Conservation (phyloP, 2,113 vertebrate genomes). For the Sander lucioperca region DNA sequence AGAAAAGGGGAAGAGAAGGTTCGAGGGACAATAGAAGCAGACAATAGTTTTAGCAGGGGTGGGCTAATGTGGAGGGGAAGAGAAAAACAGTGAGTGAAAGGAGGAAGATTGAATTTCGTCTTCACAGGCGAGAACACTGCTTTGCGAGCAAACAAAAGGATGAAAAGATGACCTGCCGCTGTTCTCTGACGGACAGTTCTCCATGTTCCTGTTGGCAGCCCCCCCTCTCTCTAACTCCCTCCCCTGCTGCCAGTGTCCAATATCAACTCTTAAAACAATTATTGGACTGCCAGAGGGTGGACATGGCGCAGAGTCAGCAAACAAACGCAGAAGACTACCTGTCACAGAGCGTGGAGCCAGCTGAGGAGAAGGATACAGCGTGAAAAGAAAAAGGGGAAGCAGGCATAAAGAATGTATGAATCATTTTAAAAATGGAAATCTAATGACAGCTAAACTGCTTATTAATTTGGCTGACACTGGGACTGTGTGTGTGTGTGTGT, state of each 20-base stretch:
- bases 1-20: conserved; percentile 22
- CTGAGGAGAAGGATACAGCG: background rate
- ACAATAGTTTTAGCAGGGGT: conserved; percentile 42
- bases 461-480: conserved; percentile 70
- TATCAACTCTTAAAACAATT: conserved; percentile 76
- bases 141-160: conserved; percentile 72
- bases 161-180: conserved; percentile 72
- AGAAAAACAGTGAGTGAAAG: conserved; percentile 62
- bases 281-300: conserved; percentile 64
- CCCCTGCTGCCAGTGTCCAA: conserved; percentile 48
- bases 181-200: conserved; percentile 53
- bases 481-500: conserved; percentile 3
- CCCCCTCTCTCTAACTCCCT: conserved; percentile 13
- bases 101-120: conserved; percentile 78
- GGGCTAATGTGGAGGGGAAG: conserved; percentile 30
- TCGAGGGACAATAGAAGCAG: conserved; percentile 32
- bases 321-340: conserved; percentile 55
- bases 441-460: conserved; percentile 77
- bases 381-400: background rate
- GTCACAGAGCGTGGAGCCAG: conserved; percentile 35
- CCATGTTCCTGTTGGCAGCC: conserved; percentile 44
- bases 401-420: conserved; percentile 41
- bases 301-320: conserved; percentile 68
- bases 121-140: conserved; percentile 60
- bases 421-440: conserved; percentile 71